Evolutionary conservation across 2,888 invertebrate genomes (phyloP).

Genomic region (Laspeyria flexula): DNA sequence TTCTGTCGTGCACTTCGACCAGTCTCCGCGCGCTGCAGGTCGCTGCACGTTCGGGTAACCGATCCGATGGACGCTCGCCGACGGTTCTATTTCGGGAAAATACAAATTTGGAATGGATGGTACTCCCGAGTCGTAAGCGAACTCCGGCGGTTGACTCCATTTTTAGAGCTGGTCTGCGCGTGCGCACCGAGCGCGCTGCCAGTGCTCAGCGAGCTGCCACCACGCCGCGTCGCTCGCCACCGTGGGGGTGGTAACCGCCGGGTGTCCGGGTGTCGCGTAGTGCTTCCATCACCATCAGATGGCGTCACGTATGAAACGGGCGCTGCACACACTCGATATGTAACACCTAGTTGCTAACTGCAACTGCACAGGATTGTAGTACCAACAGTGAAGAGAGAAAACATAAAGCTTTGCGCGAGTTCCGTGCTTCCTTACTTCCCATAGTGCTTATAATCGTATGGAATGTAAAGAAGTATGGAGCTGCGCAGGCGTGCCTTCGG

Average conservation of each 20-base stretch:
- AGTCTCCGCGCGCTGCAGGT: slow-evolving; percentile 74
- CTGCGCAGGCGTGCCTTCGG: slow-evolving; percentile 84
- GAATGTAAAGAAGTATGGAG: slow-evolving; percentile 99
- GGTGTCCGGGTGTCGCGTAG: slow-evolving; percentile 47
- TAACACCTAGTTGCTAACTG: slow-evolving; percentile 44
- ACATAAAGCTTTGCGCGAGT: slow-evolving; percentile 87
- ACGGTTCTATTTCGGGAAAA: slow-evolving; percentile 91
- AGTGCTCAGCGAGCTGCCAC: slow-evolving; percentile 80
- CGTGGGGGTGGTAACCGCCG: slow-evolving; percentile 59
- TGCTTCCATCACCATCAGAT: slow-evolving; percentile 53
- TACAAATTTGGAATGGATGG: slow-evolving; percentile 92
- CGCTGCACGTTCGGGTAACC: slow-evolving; percentile 83
- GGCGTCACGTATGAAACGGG: slow-evolving; percentile 53
- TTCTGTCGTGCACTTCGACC: slow-evolving; percentile 60
- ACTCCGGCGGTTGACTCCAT: slow-evolving; percentile 84
- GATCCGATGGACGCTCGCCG: slow-evolving; percentile 84
- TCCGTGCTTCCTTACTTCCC: slow-evolving; percentile 99
- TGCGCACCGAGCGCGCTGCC: slow-evolving; percentile 80
- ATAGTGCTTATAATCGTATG: slow-evolving; percentile 94
- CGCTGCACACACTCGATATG: slow-evolving; percentile 27
- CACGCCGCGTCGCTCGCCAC: slow-evolving; percentile 79
- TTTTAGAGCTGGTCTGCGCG: slow-evolving; percentile 85
- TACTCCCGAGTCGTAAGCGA: slow-evolving; percentile 83
- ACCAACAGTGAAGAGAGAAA: slow-evolving; percentile 61
- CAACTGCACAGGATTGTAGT: slow-evolving; percentile 42